Conservation (phyloP, 2,797 vertebrate species). For the Bradypus variegatus region DNA sequence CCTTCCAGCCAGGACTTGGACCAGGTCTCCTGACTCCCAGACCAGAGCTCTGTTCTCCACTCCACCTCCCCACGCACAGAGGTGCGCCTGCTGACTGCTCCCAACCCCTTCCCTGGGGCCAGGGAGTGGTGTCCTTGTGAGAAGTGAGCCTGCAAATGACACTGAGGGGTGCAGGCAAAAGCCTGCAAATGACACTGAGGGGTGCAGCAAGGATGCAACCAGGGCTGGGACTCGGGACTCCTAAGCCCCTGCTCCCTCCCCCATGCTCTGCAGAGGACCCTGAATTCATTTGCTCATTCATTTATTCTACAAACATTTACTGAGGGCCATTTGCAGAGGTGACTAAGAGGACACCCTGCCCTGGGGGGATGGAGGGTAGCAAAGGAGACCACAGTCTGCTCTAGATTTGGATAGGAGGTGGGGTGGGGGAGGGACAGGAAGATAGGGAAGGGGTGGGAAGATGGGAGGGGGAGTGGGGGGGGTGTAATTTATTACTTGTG, state of each 20-base stretch:
- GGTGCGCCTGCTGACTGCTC: not conserved
- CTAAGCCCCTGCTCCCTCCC: not conserved
- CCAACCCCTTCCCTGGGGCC: not conserved
- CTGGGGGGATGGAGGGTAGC: no score
- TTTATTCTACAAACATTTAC: not conserved
- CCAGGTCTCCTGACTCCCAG: not conserved
- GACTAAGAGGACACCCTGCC: not conserved
- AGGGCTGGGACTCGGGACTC: not conserved
- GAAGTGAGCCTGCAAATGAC: not conserved
- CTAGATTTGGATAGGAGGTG: not conserved
- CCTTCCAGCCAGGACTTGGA: not conserved
- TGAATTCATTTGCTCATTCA: not conserved
- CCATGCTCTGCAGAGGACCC: not conserved
- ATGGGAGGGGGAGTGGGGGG: not conserved
- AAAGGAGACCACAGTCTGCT: not conserved
- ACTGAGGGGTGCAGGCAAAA: not conserved
- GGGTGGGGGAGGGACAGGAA: not conserved
- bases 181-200: not conserved
- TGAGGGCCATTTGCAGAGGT: not conserved
- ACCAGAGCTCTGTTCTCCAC: not conserved
- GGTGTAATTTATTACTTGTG: constrained; percentile 58
- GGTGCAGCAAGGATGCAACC: no score
- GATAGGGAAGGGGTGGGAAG: not conserved
- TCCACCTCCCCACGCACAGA: not conserved
- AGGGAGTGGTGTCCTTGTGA: not conserved